Conservation (phyloP, 2,113 vertebrate species). For the Xyrauchen texanus region DNA sequence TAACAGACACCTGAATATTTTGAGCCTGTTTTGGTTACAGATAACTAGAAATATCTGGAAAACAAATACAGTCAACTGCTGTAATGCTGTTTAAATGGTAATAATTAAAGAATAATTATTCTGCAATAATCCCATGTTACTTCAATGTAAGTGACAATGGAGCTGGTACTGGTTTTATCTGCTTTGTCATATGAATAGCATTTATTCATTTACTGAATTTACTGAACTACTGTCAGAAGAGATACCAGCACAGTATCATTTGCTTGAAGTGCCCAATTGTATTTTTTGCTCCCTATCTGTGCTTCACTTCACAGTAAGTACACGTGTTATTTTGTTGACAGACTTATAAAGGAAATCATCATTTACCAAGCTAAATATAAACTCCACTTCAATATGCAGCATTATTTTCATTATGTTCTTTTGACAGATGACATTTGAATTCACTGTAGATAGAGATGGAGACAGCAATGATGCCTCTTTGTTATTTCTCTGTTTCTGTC, state of each 20-base stretch:
- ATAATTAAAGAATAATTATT: too few species aligned
- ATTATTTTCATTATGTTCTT: conserved; percentile 26
- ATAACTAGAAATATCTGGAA: too few species aligned
- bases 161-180: too few species aligned
- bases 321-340: conserved; percentile 37
- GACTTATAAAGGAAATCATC: conserved; percentile 20
- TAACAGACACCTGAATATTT: too few species aligned
- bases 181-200: too few species aligned
- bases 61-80: too few species aligned
- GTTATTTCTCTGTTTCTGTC: background rate
- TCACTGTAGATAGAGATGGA: conserved; percentile 26
- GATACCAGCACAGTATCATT: conserved; percentile 28
- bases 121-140: too few species aligned
- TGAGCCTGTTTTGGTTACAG: too few species aligned
- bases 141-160: too few species aligned
- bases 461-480: conserved; percentile 23
- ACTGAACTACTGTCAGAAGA: conserved; percentile 39
- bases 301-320: conserved; percentile 24
- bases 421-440: conserved; percentile 39
- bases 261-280: conserved; percentile 13
- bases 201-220: background rate
- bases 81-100: too few species aligned
- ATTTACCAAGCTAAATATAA: conserved; percentile 45
- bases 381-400: conserved; percentile 5
- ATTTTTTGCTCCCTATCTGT: conserved; percentile 29